These are phyloP conservation scores for Phaethornis superciliosus DNA, from an alignment of 2,113 vertebrate genomes.

Conservation along the genomic window DNA sequence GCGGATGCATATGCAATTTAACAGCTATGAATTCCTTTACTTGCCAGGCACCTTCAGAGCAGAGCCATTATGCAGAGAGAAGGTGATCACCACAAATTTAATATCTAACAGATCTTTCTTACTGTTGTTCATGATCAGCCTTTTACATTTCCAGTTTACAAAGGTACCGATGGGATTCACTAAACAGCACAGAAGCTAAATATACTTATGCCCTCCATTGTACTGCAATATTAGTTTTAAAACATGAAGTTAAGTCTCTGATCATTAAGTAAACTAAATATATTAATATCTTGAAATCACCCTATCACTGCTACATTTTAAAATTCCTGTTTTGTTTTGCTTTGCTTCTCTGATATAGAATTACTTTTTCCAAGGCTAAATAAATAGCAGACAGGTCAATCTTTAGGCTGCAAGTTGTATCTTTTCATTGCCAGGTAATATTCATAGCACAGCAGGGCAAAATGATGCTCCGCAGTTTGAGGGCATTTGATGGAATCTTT, in stretches of 20 bases:
- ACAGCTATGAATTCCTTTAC: not conserved
- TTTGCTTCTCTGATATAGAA: not conserved
- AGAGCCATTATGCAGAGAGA: not conserved
- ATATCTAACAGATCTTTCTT: not conserved
- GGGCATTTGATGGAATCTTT: conserved; percentile 12
- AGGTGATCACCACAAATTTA: not conserved
- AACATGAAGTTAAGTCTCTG: not conserved
- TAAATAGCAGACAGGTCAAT: conserved; percentile 35
- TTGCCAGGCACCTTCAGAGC: conserved; percentile 7
- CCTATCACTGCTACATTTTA: fast-evolving
- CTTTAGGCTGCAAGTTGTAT: not conserved
- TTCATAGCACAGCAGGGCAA: conserved; percentile 43
- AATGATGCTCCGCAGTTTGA: conserved; percentile 29
- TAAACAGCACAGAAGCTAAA: not conserved
- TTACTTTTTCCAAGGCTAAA: conserved; percentile 24
- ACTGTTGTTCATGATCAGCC: not conserved
- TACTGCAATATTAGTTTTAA: not conserved
- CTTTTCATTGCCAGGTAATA: conserved; percentile 47
- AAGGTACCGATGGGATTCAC: not conserved
- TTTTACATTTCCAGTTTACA: not conserved
- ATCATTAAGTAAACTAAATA: not conserved
- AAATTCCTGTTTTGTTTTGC: not conserved
- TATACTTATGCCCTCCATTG: not conserved
- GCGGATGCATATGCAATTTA: not conserved
- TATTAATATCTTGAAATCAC: not conserved